Conservation (phyloP, 2,888 invertebrate species). For the Ecdyonurus torrentis region DNA sequence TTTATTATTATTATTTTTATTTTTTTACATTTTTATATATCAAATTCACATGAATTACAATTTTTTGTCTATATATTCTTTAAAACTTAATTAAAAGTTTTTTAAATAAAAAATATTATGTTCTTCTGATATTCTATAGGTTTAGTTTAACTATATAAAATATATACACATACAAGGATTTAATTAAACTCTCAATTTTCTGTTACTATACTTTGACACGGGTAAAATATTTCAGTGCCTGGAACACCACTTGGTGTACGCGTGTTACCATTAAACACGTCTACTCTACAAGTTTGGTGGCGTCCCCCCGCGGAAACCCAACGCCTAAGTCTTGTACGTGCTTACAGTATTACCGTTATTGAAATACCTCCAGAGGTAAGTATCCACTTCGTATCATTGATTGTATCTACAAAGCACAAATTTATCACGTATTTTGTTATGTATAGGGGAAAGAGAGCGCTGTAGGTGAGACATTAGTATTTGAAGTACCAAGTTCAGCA, state of each 20-base stretch:
- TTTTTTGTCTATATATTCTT: too few species aligned
- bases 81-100: too few species aligned
- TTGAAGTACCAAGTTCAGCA: constrained; percentile 44
- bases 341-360: constrained; percentile 91
- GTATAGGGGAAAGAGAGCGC: constrained; percentile 47
- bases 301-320: constrained; percentile 81
- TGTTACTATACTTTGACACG: too few species aligned
- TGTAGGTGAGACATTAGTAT: constrained; percentile 73
- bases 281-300: constrained; percentile 91
- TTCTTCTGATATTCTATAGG: too few species aligned
- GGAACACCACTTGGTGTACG: constrained; percentile 91
- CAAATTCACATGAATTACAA: too few species aligned
- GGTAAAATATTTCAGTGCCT: constrained; percentile 81
- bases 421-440: not conserved
- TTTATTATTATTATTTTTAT: too few species aligned
- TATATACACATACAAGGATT: too few species aligned
- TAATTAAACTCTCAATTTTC: too few species aligned
- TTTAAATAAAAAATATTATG: too few species aligned
- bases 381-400: constrained; percentile 1
- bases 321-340: constrained; percentile 87
- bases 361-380: constrained; percentile 70
- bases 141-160: too few species aligned
- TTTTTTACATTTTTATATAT: too few species aligned
- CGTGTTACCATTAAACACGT: constrained; percentile 79
- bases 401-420: not conserved